A percentile compares a stretch with the other conserved stretches of the same genome.
Conservation (phyloP, 1,140 invertebrate genomes). For the Aethina tumida region DNA sequence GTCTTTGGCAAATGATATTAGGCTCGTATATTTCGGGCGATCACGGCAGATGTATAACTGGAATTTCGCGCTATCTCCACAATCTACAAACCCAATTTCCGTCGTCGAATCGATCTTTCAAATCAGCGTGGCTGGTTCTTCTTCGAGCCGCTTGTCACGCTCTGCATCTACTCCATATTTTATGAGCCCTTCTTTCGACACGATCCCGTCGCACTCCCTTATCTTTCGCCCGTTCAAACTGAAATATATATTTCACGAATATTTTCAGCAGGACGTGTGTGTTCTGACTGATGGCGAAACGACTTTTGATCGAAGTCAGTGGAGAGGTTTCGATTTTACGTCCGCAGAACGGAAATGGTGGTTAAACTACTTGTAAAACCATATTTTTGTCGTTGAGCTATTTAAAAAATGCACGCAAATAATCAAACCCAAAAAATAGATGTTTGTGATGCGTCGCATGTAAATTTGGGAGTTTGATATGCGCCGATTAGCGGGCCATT, state of each 20-base stretch:
- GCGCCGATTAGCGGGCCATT: no score
- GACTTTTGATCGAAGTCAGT: no score
- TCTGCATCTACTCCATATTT: constrained; percentile 17
- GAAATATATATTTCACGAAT: neutral
- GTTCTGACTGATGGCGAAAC: no score
- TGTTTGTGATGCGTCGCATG: no score
- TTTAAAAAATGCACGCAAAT: no score
- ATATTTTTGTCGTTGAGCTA: no score
- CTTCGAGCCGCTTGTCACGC: constrained; percentile 15
- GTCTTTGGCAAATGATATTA: constrained; percentile 23
- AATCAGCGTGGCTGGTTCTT: constrained; percentile 22
- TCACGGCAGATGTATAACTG: constrained; percentile 23
- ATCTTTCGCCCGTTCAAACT: constrained; percentile 1
- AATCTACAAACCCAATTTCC: constrained; percentile 30
- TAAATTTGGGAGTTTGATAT: no score
- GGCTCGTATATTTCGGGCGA: constrained; percentile 21
- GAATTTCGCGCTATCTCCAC: constrained; percentile 23
- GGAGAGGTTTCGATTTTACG: no score
- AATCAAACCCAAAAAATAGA: no score
- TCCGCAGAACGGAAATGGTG: no score
- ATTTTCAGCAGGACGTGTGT: neutral
- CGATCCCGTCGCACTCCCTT: neutral
- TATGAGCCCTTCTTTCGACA: constrained; percentile 9
- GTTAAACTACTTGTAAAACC: no score
- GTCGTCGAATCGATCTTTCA: constrained; percentile 20